Percentiles rank a stretch among this genome's conserved stretches.
Conservation (phyloP, 2,113 vertebrate genomes). For the Oncorhynchus tshawytscha region DNA sequence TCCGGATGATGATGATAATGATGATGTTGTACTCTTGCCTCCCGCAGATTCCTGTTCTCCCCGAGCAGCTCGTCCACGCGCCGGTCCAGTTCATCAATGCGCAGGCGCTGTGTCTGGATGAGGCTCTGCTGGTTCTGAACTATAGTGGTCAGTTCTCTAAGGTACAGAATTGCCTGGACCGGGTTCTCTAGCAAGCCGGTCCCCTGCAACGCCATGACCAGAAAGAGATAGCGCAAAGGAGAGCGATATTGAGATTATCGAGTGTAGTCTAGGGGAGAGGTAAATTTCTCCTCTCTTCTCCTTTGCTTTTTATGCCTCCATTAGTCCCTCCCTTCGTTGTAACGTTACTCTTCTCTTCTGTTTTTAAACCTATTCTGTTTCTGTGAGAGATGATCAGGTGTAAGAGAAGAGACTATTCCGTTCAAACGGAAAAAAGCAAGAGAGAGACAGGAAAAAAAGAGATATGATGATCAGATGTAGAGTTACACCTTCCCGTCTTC, state of each 20-base stretch:
- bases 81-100: constrained; percentile 93
- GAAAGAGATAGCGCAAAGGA: constrained; percentile 21
- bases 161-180: constrained; percentile 93
- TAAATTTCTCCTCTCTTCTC: too few relatives aligned
- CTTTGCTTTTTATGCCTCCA: too few relatives aligned
- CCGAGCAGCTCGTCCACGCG: constrained; percentile 88
- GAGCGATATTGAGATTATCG: constrained; percentile 2
- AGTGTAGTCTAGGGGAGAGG: too few relatives aligned
- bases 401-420: constrained; percentile 2
- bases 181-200: constrained; percentile 91
- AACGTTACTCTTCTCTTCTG: too few relatives aligned
- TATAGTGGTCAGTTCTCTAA: constrained; percentile 94
- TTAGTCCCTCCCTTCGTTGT: too few relatives aligned
- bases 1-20: constrained; percentile 51
- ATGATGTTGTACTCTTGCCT: constrained; percentile 69
- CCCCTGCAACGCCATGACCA: constrained; percentile 78
- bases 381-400: too few relatives aligned
- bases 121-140: constrained; percentile 98
- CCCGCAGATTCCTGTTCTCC: constrained; percentile 90
- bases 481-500: background rate
- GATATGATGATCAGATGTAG: constrained; percentile 3
- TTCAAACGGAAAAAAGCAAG: constrained; percentile 7
- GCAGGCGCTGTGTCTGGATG: constrained; percentile 92
- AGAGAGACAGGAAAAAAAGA: constrained; percentile 4
- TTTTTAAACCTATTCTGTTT: too few relatives aligned